phyloP scores from a whole-genome alignment of 2,888 invertebrate species.

The Dasypogon diadema region DNA sequence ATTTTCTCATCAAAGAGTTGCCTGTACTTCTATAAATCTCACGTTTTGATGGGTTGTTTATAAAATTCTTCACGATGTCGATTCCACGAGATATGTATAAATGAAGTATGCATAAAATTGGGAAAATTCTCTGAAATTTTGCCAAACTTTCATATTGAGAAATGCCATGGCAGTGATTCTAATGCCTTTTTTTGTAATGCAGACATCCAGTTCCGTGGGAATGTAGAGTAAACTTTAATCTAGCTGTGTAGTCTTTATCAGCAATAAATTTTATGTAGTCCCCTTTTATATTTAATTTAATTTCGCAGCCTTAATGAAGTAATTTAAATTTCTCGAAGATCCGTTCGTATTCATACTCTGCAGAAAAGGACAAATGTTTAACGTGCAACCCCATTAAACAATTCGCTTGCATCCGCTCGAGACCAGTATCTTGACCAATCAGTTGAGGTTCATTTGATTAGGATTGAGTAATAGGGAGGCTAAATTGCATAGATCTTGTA shows the following conservation, averaged over 20 bases:
- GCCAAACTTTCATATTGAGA: no score
- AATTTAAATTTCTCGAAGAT: not conserved
- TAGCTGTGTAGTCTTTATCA: no score
- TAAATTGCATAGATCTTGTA: conserved; percentile 33
- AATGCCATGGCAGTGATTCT: no score
- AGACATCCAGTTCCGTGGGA: no score
- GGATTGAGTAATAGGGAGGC: conserved; percentile 22
- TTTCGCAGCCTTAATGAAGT: not conserved
- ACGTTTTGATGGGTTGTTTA: not conserved
- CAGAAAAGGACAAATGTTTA: conserved; percentile 30
- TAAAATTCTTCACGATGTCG: no score
- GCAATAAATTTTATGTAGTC: no score
- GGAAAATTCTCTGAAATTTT: no score
- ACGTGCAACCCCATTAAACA: conserved; percentile 50
- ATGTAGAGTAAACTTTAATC: no score
- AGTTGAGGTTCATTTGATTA: conserved; percentile 21
- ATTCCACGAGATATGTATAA: no score
- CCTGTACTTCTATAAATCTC: not conserved
- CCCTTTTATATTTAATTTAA: no score
- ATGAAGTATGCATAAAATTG: no score
- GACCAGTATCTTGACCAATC: conserved; percentile 25
- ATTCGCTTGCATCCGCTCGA: conserved; percentile 52
- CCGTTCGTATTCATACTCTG: not conserved
- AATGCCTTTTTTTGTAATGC: no score
- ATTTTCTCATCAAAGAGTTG: not conserved